These are phyloP conservation scores for human DNA, from an alignment of 2,113 vertebrate genomes.

Conservation along the genomic window DNA sequence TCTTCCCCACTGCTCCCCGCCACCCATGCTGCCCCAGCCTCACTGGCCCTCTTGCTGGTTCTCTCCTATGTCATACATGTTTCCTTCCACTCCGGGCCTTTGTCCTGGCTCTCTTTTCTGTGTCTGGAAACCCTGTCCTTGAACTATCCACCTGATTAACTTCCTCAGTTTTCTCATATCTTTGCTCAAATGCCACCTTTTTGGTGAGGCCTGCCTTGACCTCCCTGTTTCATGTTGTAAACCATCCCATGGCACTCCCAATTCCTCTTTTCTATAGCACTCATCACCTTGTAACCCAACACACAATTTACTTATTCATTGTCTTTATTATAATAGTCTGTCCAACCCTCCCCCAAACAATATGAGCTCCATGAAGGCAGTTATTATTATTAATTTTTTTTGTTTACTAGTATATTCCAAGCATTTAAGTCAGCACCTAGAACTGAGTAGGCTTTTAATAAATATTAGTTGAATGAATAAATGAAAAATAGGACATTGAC, in stretches of 20 bases:
- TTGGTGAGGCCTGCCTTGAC: not conserved
- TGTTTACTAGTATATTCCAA: not conserved
- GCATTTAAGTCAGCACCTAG: not conserved
- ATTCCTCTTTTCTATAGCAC: not conserved
- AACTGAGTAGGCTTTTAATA: not conserved
- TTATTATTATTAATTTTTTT: not conserved
- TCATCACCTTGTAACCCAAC: not conserved
- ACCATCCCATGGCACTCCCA: accelerated
- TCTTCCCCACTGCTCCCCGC: not conserved
- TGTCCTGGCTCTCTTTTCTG: not conserved
- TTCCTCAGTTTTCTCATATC: not conserved
- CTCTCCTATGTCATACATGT: not conserved
- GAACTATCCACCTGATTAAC: not conserved
- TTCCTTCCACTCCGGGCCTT: too few relatives aligned
- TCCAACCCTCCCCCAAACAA: not conserved
- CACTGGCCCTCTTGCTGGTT: too few relatives aligned
- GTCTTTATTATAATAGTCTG: not conserved
- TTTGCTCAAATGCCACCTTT: not conserved
- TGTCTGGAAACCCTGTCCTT: not conserved
- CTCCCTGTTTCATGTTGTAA: not conserved
- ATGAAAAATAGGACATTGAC: not conserved
- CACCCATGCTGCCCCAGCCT: not conserved
- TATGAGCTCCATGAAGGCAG: not conserved
- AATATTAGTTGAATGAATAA: not conserved
- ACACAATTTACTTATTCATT: not conserved